phyloP scores from a whole-genome alignment of 2,797 vertebrate species.

The Anolis apletophallus region DNA sequence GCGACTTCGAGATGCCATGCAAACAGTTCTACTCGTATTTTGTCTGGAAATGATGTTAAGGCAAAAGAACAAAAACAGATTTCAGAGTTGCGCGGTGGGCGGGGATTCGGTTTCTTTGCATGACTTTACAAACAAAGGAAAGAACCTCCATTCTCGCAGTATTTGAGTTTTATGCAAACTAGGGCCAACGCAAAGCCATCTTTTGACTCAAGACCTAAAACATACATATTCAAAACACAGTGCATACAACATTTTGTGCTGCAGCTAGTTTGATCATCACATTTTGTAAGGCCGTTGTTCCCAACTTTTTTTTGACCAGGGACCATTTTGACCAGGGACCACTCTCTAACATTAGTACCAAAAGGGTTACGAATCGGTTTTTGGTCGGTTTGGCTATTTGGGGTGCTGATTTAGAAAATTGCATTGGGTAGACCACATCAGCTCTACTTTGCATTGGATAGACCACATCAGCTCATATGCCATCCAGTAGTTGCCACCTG shows the following conservation, averaged over 20 bases:
- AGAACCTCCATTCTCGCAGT: not conserved
- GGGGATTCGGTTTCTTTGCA: conserved; percentile 30
- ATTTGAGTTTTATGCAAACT: conserved; percentile 21
- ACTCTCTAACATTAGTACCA: too few species aligned
- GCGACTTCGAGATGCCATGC: conserved; percentile 36
- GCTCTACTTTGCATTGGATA: too few species aligned
- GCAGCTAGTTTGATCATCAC: conserved; percentile 14
- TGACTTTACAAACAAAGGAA: conserved; percentile 42
- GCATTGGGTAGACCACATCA: too few species aligned
- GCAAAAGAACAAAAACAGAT: not conserved
- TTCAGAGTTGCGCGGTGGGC: not conserved
- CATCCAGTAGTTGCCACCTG: too few species aligned
- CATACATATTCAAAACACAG: not conserved
- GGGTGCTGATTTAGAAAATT: too few species aligned
- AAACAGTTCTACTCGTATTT: conserved; percentile 49
- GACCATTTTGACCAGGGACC: too few species aligned
- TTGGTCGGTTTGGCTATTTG: too few species aligned
- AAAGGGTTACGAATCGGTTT: too few species aligned
- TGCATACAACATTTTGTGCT: not conserved
- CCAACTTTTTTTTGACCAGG: too few species aligned
- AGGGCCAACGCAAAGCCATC: not conserved
- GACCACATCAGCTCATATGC: too few species aligned
- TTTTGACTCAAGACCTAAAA: not conserved
- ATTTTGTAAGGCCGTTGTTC: not conserved
- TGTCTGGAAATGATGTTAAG: conserved; percentile 34